Base-by-base conservation (phyloP, 2,888 invertebrate species). In the Leptopilina myrica region DNA sequence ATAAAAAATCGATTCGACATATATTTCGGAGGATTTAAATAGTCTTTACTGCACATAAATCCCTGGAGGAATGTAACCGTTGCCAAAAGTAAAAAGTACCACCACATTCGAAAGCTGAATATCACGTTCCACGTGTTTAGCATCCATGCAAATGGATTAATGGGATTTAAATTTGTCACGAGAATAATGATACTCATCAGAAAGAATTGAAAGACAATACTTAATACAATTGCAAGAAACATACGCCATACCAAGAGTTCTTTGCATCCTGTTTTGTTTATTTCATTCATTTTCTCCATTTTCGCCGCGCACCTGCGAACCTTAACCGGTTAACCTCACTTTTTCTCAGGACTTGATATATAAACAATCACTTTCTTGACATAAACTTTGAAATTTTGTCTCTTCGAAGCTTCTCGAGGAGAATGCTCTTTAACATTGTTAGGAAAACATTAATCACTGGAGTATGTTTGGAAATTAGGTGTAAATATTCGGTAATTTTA, bases 31-130 rank as follows among this genome's bases (percentile, higher is more conserved):
- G 94, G 93, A 26, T 93, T 92, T 40, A 96, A 93, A 85, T 95
- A 95, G 83, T 94, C 95, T 87, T 95, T 95, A 67, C 95, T 95
- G 87, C 95, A 94, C 56, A 95, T 93, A 64, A 95, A 92, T n/a
- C 96, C 95, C 92, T 96, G 96, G 7, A 95, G 93, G 81, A 95
- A 94, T 11, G 95, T 94, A 1, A 95, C 93, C 43, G 93, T 89
- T 12, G 93, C 92, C 20, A 96, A 93, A 0, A 96, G 93, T 43
- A 95, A 90, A 67, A 95, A 93, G 85, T 94, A 95, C 0, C 95
- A 89, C 92, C 95, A 94, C 91, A 95, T 95, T 88, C 94, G 93
- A 87, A 94, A 92, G 6, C 94, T 94, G 77, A 94, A 92, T 79
- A 96, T 92, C 14, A 95, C 93, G 15, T 92, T 86, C 82, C 95